These are phyloP conservation scores for Pteronotus mesoamericanus DNA, from an alignment of 2,797 vertebrate species.

Conservation along the genomic window DNA sequence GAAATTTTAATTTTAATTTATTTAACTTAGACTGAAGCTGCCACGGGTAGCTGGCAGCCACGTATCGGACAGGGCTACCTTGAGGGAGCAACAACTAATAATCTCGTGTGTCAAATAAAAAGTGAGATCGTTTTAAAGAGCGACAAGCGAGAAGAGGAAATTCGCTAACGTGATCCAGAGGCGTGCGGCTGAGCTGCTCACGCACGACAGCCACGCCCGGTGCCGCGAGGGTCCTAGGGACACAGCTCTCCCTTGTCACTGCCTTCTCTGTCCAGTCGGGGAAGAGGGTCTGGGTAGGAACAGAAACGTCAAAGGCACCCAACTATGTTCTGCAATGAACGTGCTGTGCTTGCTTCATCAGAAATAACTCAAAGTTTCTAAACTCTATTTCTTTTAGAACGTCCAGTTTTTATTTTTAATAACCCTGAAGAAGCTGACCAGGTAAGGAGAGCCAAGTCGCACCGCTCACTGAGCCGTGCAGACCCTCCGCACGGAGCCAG, in stretches of 20 bases:
- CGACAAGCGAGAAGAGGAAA: neutral
- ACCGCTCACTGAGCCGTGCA: neutral
- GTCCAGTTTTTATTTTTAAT: constrained; percentile 47
- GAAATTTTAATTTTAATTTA: neutral
- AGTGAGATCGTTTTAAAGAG: neutral
- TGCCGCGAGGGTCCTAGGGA: neutral
- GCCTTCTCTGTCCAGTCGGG: neutral
- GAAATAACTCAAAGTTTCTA: neutral
- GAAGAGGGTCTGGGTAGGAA: neutral
- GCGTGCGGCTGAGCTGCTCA: accelerated
- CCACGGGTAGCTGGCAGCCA: neutral
- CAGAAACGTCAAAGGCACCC: neutral
- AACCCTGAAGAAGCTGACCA: constrained; percentile 23
- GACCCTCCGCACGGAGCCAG: neutral
- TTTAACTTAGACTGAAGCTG: neutral
- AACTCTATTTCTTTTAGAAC: neutral
- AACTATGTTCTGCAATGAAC: neutral
- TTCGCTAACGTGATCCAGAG: accelerated
- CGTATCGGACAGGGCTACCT: accelerated
- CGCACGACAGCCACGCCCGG: accelerated
- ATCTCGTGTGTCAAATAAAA: neutral
- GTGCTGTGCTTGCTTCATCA: neutral
- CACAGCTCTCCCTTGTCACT: neutral
- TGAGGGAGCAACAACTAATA: neutral
- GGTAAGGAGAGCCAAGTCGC: neutral